A percentile compares a stretch with the other conserved stretches of the same genome.
phyloP scores from a whole-genome alignment of 2,113 vertebrate species.

The Actinemys pallida region DNA sequence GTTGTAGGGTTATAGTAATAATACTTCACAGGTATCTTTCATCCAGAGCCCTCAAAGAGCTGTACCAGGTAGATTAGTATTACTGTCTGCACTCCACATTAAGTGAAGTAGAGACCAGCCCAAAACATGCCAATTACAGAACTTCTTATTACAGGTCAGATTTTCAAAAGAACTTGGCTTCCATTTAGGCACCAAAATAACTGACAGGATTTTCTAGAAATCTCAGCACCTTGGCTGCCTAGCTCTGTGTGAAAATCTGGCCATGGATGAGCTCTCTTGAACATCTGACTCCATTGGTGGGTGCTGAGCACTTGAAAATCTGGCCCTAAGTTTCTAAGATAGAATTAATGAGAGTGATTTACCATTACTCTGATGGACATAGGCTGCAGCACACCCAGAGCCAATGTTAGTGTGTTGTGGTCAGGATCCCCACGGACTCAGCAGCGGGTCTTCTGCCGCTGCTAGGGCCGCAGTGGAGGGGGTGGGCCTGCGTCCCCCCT shows the following conservation, averaged over 20 bases:
- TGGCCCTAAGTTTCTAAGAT: not conserved
- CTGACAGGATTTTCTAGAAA: not conserved
- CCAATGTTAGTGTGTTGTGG: too few relatives aligned
- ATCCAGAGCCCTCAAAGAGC: too few relatives aligned
- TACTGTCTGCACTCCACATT: too few relatives aligned
- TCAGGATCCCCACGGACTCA: too few relatives aligned
- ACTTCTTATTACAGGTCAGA: not conserved
- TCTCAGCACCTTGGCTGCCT: not conserved
- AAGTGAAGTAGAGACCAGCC: not conserved
- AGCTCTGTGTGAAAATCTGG: not conserved
- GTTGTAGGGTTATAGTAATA: not conserved
- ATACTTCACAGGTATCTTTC: rapidly evolving
- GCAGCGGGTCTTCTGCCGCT: too few relatives aligned
- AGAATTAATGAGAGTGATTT: not conserved
- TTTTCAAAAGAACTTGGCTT: not conserved
- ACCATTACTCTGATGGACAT: not conserved
- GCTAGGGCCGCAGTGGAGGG: too few relatives aligned
- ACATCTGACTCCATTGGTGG: not conserved
- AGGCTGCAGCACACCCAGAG: too few relatives aligned
- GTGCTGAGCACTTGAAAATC: not conserved
- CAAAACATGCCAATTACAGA: not conserved
- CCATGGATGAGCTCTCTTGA: not conserved
- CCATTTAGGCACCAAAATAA: not conserved
- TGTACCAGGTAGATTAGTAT: rapidly evolving
- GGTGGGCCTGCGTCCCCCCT: too few relatives aligned